Evolutionary conservation across 2,113 vertebrate species (phyloP).

Genomic region (Nanorana parkeri): DNA sequence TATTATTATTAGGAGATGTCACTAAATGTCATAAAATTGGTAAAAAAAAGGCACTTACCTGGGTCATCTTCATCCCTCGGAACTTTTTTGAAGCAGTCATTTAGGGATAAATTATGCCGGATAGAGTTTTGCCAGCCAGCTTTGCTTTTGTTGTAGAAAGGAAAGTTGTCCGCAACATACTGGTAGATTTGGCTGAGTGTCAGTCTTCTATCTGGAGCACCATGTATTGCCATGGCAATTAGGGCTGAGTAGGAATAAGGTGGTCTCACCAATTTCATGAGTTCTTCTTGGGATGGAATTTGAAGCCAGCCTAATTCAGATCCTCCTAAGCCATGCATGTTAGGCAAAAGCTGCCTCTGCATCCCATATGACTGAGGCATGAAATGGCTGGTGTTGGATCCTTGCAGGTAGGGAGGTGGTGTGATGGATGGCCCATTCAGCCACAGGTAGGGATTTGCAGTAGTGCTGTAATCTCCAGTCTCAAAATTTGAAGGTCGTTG

Average conservation of each 20-base stretch:
- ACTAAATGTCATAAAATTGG: background rate
- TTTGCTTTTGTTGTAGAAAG: constrained; percentile 98
- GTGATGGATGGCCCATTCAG: constrained; percentile 90
- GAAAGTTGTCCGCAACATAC: constrained; percentile 97
- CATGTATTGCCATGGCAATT: constrained; percentile 98
- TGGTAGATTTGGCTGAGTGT: constrained; percentile 98
- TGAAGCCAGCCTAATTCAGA: constrained; percentile 94
- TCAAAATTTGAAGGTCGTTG: constrained; percentile 91
- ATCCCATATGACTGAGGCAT: constrained; percentile 92
- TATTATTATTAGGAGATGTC: background rate
- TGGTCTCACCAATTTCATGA: constrained; percentile 96
- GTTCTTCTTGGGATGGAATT: constrained; percentile 94
- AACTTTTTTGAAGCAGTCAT: constrained; percentile 97
- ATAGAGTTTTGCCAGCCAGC: constrained; percentile 97
- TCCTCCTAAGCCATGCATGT: constrained; percentile 76
- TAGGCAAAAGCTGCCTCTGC: constrained; percentile 89
- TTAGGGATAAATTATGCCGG: constrained; percentile 91
- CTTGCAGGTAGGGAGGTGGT: constrained; percentile 81
- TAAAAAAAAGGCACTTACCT: constrained; percentile 73
- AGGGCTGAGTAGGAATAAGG: constrained; percentile 98
- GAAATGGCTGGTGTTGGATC: constrained; percentile 80
- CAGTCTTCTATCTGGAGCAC: constrained; percentile 89
- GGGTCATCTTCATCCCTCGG: constrained; percentile 96
- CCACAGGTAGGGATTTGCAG: constrained; percentile 94
- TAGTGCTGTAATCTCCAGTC: constrained; percentile 80